These are phyloP conservation scores for Drosophila anomelani DNA, from an alignment of 2,888 invertebrate genomes.

Conservation along the genomic window DNA sequence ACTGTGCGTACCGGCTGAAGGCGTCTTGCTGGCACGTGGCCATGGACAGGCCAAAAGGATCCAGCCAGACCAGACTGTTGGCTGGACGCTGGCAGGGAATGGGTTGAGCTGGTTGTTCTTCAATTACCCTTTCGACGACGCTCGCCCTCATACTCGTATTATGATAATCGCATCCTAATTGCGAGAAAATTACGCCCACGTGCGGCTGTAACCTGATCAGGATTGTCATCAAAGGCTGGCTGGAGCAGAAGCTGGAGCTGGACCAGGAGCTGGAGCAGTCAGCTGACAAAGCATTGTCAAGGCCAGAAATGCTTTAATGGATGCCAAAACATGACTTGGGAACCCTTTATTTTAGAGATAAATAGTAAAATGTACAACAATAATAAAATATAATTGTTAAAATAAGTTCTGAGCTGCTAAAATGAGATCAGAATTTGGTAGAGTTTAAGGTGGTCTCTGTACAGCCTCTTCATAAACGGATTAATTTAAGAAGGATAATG, in stretches of 20 bases:
- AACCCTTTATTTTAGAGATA: not conserved
- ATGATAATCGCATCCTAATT: slow-evolving; percentile 85
- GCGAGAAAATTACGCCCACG: slow-evolving; percentile 85
- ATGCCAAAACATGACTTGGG: not conserved
- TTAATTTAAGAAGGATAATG: not conserved
- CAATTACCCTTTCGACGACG: slow-evolving; percentile 83
- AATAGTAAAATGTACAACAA: not conserved
- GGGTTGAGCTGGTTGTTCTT: slow-evolving; percentile 72
- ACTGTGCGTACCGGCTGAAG: slow-evolving; percentile 56
- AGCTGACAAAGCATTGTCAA: slow-evolving; percentile 13
- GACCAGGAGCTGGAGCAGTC: slow-evolving; percentile 12
- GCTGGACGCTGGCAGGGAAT: slow-evolving; percentile 45
- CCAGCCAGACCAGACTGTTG: slow-evolving; percentile 37
- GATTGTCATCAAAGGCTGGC: slow-evolving; percentile 67
- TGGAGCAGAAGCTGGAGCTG: slow-evolving; percentile 10
- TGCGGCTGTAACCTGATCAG: slow-evolving; percentile 84
- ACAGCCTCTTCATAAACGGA: not conserved
- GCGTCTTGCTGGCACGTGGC: slow-evolving; percentile 71
- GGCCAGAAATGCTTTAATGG: not conserved
- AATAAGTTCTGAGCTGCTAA: not conserved
- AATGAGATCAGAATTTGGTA: not conserved
- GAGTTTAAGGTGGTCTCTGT: not conserved
- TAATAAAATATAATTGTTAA: not conserved
- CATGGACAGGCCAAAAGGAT: slow-evolving; percentile 46
- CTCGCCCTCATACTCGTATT: slow-evolving; percentile 71